Evolutionary conservation across 2,797 vertebrate species (phyloP).

Genomic region (Anisognathus igniventris): DNA sequence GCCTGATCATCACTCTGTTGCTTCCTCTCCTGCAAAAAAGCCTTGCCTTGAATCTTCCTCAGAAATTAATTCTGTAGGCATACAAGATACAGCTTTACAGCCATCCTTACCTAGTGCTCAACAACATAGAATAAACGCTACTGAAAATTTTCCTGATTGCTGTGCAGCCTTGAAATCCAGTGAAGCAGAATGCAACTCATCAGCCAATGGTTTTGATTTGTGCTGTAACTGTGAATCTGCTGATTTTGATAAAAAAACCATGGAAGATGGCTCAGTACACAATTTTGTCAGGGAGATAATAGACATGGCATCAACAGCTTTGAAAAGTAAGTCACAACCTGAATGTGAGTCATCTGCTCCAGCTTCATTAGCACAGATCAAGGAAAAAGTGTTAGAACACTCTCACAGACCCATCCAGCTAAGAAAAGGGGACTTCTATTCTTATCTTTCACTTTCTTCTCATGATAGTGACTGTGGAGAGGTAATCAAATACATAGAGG

Average conservation of each 20-base stretch:
- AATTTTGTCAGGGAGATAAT: constrained; percentile 95
- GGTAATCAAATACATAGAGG: constrained; percentile 84
- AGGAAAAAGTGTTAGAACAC: constrained; percentile 92
- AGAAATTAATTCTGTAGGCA: constrained; percentile 15
- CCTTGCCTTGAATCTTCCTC: constrained; percentile 44
- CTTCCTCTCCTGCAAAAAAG: constrained; percentile 51
- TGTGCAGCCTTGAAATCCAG: constrained; percentile 49
- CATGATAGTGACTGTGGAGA: constrained; percentile 98
- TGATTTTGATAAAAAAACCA: constrained; percentile 64
- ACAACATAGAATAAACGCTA: neutral
- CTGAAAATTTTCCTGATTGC: constrained; percentile 33
- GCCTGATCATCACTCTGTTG: constrained; percentile 23
- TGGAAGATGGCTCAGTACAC: constrained; percentile 83
- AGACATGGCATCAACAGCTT: constrained; percentile 88
- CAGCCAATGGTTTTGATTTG: constrained; percentile 24
- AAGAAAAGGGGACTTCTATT: constrained; percentile 94
- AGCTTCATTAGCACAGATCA: constrained; percentile 83
- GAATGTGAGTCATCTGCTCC: constrained; percentile 74
- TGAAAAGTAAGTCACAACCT: constrained; percentile 83
- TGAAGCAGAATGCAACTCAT: constrained; percentile 65
- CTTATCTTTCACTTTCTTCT: constrained; percentile 95
- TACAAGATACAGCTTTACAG: constrained; percentile 7
- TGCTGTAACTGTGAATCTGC: constrained; percentile 69
- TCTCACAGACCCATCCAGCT: constrained; percentile 90
- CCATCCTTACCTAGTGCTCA: constrained; percentile 9